Conservation (phyloP, 2,113 vertebrate genomes). For the Hirundichthys speculiger region DNA sequence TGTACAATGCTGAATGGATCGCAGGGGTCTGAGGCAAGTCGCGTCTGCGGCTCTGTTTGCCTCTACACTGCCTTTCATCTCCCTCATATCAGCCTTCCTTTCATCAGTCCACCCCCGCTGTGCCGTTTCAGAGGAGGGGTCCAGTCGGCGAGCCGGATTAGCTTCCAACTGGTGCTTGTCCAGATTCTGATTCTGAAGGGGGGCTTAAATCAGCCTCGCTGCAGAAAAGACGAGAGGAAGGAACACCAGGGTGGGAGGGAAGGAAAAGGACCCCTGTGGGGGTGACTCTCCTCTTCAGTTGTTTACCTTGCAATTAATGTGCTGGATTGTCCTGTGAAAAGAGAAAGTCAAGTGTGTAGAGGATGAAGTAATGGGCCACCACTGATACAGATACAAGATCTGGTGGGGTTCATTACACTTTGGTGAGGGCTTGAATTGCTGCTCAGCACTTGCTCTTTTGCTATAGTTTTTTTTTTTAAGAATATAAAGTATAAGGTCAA, state of each 20-base stretch:
- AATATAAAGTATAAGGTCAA: conserved; percentile 28
- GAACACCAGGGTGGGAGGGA: conserved; percentile 45
- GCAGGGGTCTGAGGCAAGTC: conserved; percentile 61
- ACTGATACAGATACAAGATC: conserved; percentile 38
- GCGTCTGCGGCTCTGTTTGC: conserved; percentile 64
- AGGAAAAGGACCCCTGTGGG: conserved; percentile 48
- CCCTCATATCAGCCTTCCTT: conserved; percentile 72
- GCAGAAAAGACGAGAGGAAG: conserved; percentile 59
- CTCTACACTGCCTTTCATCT: conserved; percentile 73
- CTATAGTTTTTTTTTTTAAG: conserved; percentile 9
- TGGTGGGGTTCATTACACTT: conserved; percentile 21
- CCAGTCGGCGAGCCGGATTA: conserved; percentile 74
- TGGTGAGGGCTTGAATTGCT: conserved; percentile 13
- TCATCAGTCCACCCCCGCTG: conserved; percentile 75
- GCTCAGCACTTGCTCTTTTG: conserved; percentile 49
- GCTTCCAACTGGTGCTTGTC: conserved; percentile 79
- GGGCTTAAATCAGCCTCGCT: conserved; percentile 64
- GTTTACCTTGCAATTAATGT: conserved; percentile 75
- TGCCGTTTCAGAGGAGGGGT: conserved; percentile 72
- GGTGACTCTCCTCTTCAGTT: conserved; percentile 61
- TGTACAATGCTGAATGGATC: conserved; percentile 61
- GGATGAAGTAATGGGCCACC: conserved; percentile 29
- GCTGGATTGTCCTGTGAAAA: conserved; percentile 54
- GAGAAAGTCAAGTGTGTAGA: conserved; percentile 65
- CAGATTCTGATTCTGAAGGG: conserved; percentile 71